Conservation (phyloP, 2,113 vertebrate species). For the Himantopus leucocephalus region DNA sequence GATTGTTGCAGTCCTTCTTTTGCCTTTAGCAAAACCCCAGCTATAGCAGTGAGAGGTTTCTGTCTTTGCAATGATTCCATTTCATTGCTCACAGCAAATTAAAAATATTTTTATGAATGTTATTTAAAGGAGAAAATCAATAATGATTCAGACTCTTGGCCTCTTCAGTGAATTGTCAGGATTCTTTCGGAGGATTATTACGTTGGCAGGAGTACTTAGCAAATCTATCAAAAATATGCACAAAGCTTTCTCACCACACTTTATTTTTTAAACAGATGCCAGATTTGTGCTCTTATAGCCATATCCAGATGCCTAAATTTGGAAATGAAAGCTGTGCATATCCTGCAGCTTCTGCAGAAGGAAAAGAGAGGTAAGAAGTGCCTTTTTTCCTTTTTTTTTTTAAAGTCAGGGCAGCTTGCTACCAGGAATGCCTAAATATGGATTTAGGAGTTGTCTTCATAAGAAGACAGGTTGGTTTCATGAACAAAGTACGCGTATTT, state of each 20-base stretch:
- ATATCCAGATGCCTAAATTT: not conserved
- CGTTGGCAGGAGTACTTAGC: not conserved
- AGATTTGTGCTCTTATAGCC: not conserved
- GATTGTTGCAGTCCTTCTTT: not conserved
- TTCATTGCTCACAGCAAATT: conserved; percentile 26
- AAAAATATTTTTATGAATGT: conserved; percentile 10
- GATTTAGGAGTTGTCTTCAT: not conserved
- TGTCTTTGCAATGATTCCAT: not conserved
- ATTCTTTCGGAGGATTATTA: conserved; percentile 15
- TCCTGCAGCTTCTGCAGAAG: not conserved
- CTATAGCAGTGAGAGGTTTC: not conserved
- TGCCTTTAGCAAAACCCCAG: not conserved
- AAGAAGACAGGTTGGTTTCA: not conserved
- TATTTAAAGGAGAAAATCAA: conserved; percentile 55
- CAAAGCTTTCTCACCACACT: not conserved
- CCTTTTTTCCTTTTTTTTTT: not conserved
- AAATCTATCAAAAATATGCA: conserved; percentile 1
- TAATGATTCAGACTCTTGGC: conserved; percentile 13
- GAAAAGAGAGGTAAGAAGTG: not conserved
- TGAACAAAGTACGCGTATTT: not conserved
- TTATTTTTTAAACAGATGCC: not conserved
- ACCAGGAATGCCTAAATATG: not conserved
- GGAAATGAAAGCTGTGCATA: not conserved
- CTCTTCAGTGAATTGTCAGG: not conserved
- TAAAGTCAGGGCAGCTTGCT: not conserved